phyloP scores from a whole-genome alignment of 2,888 invertebrate genomes.

The Drepanosiphum platanoidis region DNA sequence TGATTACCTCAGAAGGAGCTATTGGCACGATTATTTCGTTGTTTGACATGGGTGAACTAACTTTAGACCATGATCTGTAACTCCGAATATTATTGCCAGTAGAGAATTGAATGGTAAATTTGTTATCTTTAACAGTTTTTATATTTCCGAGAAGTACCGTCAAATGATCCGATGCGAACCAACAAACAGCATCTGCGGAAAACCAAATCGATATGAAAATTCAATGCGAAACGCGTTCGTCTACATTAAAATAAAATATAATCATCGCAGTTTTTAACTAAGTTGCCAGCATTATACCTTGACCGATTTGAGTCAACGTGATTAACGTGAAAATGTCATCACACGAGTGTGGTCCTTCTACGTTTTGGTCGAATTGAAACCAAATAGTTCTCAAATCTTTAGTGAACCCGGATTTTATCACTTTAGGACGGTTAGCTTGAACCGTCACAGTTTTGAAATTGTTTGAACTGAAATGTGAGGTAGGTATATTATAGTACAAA shows the following conservation, averaged over 20 bases:
- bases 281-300: slow-evolving; percentile 40
- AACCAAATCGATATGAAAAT: neutral
- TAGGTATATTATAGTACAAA: no score
- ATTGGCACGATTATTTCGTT: slow-evolving; percentile 47
- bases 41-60: slow-evolving; percentile 14
- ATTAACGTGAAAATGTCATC: slow-evolving; percentile 12
- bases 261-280: neutral
- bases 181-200: slow-evolving; percentile 48
- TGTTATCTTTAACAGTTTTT: slow-evolving; percentile 41
- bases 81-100: slow-evolving; percentile 27
- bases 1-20: slow-evolving; percentile 43
- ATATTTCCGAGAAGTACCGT: slow-evolving; percentile 43
- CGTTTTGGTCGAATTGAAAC: slow-evolving; percentile 54
- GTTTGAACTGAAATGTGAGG: slow-evolving; percentile 34
- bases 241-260: neutral
- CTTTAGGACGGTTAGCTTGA: slow-evolving; percentile 38
- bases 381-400: slow-evolving; percentile 57
- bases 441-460: slow-evolving; percentile 47
- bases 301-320: slow-evolving; percentile 42
- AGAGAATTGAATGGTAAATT: slow-evolving; percentile 45
- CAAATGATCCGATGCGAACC: slow-evolving; percentile 51
- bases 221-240: neutral
- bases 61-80: slow-evolving; percentile 13
- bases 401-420: slow-evolving; percentile 49
- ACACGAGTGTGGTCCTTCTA: slow-evolving; percentile 45